phyloP scores from a whole-genome alignment of 2,113 vertebrate genomes.

The Panthera uncia region DNA sequence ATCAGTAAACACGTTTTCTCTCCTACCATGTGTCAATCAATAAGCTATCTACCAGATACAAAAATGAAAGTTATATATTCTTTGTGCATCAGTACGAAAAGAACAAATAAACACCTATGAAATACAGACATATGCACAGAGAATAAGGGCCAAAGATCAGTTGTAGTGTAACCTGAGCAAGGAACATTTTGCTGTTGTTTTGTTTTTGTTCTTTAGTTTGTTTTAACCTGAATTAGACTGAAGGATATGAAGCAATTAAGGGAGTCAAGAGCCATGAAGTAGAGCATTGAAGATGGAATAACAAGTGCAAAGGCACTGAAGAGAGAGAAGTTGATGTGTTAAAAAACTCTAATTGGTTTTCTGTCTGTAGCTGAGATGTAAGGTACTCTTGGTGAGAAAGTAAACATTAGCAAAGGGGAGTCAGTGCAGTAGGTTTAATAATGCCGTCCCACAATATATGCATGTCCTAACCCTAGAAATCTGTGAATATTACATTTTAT shows the following conservation, averaged over 20 bases:
- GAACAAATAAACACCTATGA: neutral
- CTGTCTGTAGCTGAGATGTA: accelerated
- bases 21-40: neutral
- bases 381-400: neutral
- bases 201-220: neutral
- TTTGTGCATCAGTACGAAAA: neutral
- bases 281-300: neutral
- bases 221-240: neutral
- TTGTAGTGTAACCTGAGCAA: neutral
- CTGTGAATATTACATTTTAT: neutral
- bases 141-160: neutral
- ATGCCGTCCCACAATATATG: neutral
- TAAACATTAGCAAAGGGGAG: neutral
- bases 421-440: neutral
- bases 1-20: neutral
- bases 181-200: neutral
- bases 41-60: neutral
- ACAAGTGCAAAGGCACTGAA: neutral
- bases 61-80: neutral
- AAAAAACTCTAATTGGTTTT: neutral
- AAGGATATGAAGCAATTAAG: neutral
- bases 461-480: neutral
- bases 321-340: accelerated
- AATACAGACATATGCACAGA: neutral
- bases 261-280: neutral